Percentiles rank a stretch among this genome's conserved stretches.
These are phyloP conservation scores for Catharus fuscescens DNA, from an alignment of 2,113 vertebrate species.

Conservation along the genomic window DNA sequence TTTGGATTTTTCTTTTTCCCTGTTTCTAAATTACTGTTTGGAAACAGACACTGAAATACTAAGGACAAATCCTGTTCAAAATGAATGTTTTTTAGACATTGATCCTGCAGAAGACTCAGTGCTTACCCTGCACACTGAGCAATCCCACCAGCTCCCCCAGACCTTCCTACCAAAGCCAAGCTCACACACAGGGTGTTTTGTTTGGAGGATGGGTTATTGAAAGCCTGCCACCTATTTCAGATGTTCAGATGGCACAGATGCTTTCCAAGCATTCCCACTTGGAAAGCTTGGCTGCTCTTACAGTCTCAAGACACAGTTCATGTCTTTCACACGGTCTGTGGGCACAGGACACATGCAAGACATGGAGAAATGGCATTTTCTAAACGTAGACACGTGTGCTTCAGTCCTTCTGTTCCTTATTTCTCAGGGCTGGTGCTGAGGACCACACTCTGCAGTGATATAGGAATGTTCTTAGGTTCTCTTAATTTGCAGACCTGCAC, in stretches of 20 bases:
- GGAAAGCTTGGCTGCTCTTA: conserved; percentile 4
- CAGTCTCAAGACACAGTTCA: neutral
- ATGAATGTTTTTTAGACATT: neutral
- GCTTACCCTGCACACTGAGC: neutral
- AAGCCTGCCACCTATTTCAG: neutral
- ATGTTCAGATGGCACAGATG: neutral
- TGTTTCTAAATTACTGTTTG: neutral
- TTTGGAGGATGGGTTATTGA: neutral
- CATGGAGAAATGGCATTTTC: neutral
- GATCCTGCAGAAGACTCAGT: neutral
- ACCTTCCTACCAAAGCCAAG: neutral
- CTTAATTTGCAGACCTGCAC: neutral
- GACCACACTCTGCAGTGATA: neutral
- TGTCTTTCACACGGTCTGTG: neutral
- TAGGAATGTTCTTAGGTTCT: neutral
- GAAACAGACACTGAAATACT: neutral
- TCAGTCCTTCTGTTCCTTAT: neutral
- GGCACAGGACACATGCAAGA: neutral
- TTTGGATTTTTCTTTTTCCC: neutral
- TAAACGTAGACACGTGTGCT: neutral
- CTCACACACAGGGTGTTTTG: neutral
- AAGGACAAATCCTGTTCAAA: neutral
- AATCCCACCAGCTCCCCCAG: neutral
- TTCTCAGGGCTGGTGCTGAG: neutral
- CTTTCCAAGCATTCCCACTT: conserved; percentile 5